Base-by-base conservation (phyloP, 2,888 invertebrate genomes). In the Acanthosoma haemorrhoidale region DNA sequence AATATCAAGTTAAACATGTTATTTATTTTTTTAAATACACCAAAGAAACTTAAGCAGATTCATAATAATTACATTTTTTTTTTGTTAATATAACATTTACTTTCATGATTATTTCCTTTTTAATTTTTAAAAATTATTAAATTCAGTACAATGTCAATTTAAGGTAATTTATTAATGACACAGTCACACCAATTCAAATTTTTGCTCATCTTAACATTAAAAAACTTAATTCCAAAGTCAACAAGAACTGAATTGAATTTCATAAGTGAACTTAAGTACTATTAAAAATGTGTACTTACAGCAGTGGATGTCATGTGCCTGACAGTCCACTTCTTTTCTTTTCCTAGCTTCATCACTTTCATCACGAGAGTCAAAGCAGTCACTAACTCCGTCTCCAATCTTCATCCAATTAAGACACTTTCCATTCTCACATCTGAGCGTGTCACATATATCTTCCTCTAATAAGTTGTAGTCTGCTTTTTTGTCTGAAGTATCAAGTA, bases 321-420 rank as follows among this genome's bases (percentile, higher is more conserved):
- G 21, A 41, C 39, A 64, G 31, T 39, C 8, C 1, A 5, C 6
- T 25, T 64, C 64, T 41, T 64, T 64, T 31, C 41, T 41, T 9
- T 8, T 31, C 41, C 64, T 29, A 4, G 15, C 39, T 64, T 39
- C 64, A 2, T 31, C 77, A 79, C 61, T 39, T 71, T 92, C 92
- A 76, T 92, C 92, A 39, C 81, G 83, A 11, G 84, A 86, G 76
- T 88, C 86, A 69, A 85, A 84, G 75, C 92, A 92, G 76, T 91
- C 84, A 1, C 79, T 80, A 43, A 87, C 81, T 0, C 87, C 88
- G 77, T 92, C 84, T 77, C 91, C 92, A 13, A 89, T 79, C 71
- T 84, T 80, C 6, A 80, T 77, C 70, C 83, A 78, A 1, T 82
- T 76, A 39, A 92, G 77, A 78, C 92, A 92, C 36, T 84, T 79